phyloP scores from a whole-genome alignment of 2,113 vertebrate genomes.

The Notarius quadriscutis region DNA sequence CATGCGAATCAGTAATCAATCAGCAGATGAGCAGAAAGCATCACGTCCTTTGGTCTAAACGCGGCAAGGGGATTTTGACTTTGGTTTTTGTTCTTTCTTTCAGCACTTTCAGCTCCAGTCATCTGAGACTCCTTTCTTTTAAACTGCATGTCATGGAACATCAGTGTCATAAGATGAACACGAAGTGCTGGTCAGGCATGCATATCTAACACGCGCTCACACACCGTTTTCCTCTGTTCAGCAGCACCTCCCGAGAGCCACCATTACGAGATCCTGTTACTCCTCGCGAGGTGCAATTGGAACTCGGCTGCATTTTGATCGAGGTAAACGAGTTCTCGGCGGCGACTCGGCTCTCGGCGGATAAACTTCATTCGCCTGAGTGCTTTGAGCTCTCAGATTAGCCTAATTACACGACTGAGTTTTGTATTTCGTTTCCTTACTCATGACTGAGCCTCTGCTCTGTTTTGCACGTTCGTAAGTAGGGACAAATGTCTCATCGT shows the following conservation, averaged over 20 bases:
- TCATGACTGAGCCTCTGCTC: background rate
- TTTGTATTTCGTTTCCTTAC: background rate
- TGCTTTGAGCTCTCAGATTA: background rate
- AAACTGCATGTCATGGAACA: conserved; percentile 34
- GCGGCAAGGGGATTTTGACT: conserved; percentile 25
- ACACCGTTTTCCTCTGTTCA: background rate
- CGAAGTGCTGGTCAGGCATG: background rate
- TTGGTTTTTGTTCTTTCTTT: conserved; percentile 28
- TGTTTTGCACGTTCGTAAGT: background rate
- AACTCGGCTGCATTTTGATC: background rate
- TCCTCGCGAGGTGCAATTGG: background rate
- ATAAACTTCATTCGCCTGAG: background rate
- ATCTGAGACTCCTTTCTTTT: conserved; percentile 21
- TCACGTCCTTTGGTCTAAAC: background rate
- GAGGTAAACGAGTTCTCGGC: conserved; percentile 13
- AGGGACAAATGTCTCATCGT: background rate
- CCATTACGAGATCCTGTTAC: conserved; percentile 2
- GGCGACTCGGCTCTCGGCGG: background rate
- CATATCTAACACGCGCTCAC: conserved; percentile 10
- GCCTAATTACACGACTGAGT: background rate
- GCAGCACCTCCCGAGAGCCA: background rate
- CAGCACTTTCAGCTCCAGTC: conserved; percentile 19
- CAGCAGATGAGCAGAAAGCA: background rate
- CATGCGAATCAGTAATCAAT: background rate
- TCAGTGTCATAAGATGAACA: conserved; percentile 24